Evolutionary conservation across 2,888 invertebrate species (phyloP).

Genomic region (Synergus japonicus): DNA sequence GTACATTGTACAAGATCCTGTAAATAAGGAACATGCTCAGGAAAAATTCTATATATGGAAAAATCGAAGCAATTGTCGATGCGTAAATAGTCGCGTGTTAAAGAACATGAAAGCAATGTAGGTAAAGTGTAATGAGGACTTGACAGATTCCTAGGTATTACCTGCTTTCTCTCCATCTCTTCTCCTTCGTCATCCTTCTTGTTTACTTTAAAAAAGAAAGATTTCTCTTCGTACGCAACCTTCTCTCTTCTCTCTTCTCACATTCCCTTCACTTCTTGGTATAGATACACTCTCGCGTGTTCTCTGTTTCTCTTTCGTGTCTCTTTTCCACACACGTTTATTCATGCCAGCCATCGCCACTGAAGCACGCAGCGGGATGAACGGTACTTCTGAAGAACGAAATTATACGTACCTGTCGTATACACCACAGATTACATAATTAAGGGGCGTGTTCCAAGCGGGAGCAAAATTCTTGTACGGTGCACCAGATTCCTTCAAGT

Average conservation of each 20-base stretch:
- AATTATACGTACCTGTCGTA: constrained; percentile 63
- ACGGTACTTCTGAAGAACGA: constrained; percentile 70
- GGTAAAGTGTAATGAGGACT: constrained; percentile 50
- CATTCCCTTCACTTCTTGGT: constrained; percentile 39
- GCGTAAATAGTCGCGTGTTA: neutral
- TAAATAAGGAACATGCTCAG: too few species aligned
- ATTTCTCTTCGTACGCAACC: constrained; percentile 14
- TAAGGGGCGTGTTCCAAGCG: constrained; percentile 55
- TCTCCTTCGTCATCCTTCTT: constrained; percentile 53
- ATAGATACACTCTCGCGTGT: constrained; percentile 43
- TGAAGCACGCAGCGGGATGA: constrained; percentile 53
- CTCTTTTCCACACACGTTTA: constrained; percentile 11
- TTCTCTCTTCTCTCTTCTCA: constrained; percentile 16
- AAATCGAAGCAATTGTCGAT: neutral
- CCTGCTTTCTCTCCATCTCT: constrained; percentile 47
- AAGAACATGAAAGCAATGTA: constrained; percentile 44
- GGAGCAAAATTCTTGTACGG: constrained; percentile 39
- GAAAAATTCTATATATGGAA: too few species aligned
- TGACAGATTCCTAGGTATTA: constrained; percentile 47
- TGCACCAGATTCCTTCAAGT: constrained; percentile 26
- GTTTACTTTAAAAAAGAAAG: constrained; percentile 45
- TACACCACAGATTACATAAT: constrained; percentile 67
- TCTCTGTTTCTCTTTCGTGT: constrained; percentile 37
- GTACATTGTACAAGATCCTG: too few species aligned
- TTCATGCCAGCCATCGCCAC: constrained; percentile 39